Evolutionary conservation across 1,140 invertebrate genomes (phyloP), one percentile per base, ranked within the genome.

Genomic region (Anastrepha obliqua): DNA sequence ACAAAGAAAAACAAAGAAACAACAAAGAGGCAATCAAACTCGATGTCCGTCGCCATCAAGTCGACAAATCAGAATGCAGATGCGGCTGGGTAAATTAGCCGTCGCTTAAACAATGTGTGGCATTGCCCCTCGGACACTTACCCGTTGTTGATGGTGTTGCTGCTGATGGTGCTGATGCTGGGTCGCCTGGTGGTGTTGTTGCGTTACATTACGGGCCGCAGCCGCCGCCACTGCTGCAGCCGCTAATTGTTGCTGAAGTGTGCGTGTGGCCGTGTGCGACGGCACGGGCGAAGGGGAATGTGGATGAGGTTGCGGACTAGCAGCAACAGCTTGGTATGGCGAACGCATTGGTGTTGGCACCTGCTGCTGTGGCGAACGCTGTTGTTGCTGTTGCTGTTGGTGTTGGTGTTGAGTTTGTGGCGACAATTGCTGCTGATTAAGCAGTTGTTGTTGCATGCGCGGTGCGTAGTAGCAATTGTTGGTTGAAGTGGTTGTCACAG

Each of bases 341-440:
- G 78, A 51, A 39, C 51, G 88, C 20, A 86, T 47, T 39, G 86
- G n/a, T 88, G 86, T 86, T 55, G 65, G 39, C 42, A 88, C n/a
- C 17, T 85, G 88, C 29, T 67, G 78, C 64, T 55, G 62, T 11
- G 2, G 44, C 47, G 51, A 86, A 47, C 47, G 87, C 1, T 70
- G 78, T 42, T 88, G 85, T 58, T 85, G 87, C 1, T 70, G 78
- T 42, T 88, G 85, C 42, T 85, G 87, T 29, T 85, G 74, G 44
- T 86, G 85, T 47, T 42, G 39, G 29, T 81, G 62, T 85, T 86
- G 51, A 55, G 51, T 11, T 55, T 6, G 81, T 85, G 65, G 87
- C 85, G 78, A 87, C 86, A 20, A 88, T 60, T 89, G 90, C 90
- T 91, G 91, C 88, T 89, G n/a, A 86, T 70, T 47, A 5, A 29